phyloP scores from a whole-genome alignment of 1,140 invertebrate genomes.

The Scaptomyza hsui region DNA sequence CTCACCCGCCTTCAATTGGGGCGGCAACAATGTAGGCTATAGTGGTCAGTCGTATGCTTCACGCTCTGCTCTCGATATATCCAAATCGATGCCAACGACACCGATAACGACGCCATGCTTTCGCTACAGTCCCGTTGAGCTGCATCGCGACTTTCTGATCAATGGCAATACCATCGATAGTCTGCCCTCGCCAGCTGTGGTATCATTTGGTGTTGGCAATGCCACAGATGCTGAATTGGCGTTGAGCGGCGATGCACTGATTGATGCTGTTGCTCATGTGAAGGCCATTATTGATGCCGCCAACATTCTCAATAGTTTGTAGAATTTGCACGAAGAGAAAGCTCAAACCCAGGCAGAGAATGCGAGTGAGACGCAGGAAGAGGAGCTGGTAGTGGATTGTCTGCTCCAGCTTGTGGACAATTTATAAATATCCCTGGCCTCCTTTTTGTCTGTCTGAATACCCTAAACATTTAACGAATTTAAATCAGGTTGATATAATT shows the following conservation, averaged over 20 bases:
- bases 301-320: slow-evolving; percentile 75
- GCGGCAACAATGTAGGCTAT: slow-evolving; percentile 43
- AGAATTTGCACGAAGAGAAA: slow-evolving; percentile 82
- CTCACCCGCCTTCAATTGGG: slow-evolving; percentile 65
- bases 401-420: slow-evolving; percentile 68
- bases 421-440: slow-evolving; percentile 31
- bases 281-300: slow-evolving; percentile 72
- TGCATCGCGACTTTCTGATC: slow-evolving; percentile 86
- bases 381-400: slow-evolving; percentile 55
- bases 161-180: slow-evolving; percentile 86
- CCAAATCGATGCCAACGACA: slow-evolving; percentile 88
- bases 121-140: slow-evolving; percentile 85
- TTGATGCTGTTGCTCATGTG: slow-evolving; percentile 66
- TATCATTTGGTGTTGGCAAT: slow-evolving; percentile 45
- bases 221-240: slow-evolving; percentile 34
- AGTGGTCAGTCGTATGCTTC: slow-evolving; percentile 34
- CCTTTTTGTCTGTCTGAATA: not conserved
- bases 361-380: slow-evolving; percentile 19
- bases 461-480: not conserved
- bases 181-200: slow-evolving; percentile 50
- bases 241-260: slow-evolving; percentile 57
- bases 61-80: slow-evolving; percentile 82
- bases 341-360: slow-evolving; percentile 45
- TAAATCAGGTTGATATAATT: not conserved
- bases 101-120: slow-evolving; percentile 85